phyloP scores from a whole-genome alignment of 2,113 vertebrate species.

The Lophochroa leadbeateri region DNA sequence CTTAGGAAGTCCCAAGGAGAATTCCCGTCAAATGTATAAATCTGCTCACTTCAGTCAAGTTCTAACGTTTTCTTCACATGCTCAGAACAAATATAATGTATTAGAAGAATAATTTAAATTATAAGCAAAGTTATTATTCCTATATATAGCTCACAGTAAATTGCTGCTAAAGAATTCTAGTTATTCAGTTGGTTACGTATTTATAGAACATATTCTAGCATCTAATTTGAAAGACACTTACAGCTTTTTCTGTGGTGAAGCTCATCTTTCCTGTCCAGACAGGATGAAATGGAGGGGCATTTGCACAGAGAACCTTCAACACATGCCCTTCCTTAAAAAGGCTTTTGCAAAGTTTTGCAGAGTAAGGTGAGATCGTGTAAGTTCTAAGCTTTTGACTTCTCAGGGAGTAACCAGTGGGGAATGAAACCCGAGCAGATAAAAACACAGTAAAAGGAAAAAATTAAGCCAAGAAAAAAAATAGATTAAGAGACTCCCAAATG shows the following conservation, averaged over 20 bases:
- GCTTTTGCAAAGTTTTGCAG: not conserved
- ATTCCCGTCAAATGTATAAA: not conserved
- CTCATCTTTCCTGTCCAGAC: not conserved
- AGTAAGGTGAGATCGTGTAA: not conserved
- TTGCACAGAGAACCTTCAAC: not conserved
- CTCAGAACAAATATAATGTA: not conserved
- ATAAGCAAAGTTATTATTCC: not conserved
- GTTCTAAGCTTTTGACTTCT: not conserved
- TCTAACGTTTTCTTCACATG: not conserved
- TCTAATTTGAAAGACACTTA: not conserved
- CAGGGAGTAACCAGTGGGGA: not conserved
- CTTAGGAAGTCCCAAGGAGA: not conserved
- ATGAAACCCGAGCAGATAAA: not conserved
- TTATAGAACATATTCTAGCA: not conserved
- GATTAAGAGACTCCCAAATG: not conserved
- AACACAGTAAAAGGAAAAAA: not conserved
- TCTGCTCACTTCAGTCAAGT: not conserved
- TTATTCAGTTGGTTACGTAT: not conserved
- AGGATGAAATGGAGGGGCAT: not conserved
- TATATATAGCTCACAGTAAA: not conserved
- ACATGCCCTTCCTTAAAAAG: not conserved
- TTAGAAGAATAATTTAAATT: not conserved
- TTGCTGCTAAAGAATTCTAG: not conserved
- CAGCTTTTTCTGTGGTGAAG: not conserved
- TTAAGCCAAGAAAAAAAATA: not conserved